These are phyloP conservation scores for Meloidogyne exigua DNA, from an alignment of 1,140 invertebrate genomes.

Conservation along the genomic window DNA sequence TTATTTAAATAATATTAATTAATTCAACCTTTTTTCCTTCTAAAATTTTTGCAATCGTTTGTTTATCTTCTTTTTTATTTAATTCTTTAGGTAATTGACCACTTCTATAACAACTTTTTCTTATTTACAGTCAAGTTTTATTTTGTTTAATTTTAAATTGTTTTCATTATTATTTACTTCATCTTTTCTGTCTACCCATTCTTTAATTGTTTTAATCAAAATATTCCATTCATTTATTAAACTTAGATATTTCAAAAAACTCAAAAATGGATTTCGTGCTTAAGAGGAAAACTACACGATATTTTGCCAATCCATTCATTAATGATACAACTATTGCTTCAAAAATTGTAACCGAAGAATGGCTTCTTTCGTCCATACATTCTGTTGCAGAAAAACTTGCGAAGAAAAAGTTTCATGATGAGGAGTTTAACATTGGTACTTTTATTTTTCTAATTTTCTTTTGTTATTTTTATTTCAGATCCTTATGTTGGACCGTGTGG, in stretches of 20 bases:
- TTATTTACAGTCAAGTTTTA: constrained; percentile 36
- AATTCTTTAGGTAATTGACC: constrained; percentile 24
- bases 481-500: constrained; percentile 33
- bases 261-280: not conserved
- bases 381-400: constrained; percentile 8
- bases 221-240: not conserved
- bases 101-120: constrained; percentile 37
- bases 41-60: not conserved
- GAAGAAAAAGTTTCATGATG: not conserved
- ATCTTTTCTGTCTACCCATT: not conserved
- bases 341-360: constrained; percentile 5
- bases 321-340: not conserved
- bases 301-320: constrained; percentile 22
- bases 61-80: not conserved
- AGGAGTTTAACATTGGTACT: constrained; percentile 18
- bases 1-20: not conserved
- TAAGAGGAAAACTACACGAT: not conserved
- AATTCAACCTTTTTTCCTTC: constrained; percentile 7
- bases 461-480: too few species aligned
- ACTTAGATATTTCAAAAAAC: too few species aligned
- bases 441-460: not conserved
- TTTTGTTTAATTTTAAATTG: not conserved
- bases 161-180: not conserved
- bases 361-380: constrained; percentile 4
- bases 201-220: not conserved